Conservation (phyloP, 2,113 vertebrate genomes). For the Ranitomeya imitator region DNA sequence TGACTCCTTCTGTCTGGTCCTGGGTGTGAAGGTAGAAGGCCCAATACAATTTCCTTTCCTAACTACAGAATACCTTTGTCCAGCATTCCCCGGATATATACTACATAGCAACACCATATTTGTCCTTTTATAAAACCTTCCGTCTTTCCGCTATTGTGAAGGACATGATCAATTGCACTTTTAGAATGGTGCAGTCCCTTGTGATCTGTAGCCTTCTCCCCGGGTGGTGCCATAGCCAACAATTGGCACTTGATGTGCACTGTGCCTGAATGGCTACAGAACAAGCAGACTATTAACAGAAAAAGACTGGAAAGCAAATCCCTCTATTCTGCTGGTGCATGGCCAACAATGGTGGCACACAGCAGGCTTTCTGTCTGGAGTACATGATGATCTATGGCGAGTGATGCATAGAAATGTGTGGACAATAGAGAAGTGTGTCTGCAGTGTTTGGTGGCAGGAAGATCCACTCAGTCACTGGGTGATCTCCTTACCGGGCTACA, state of each 20-base stretch:
- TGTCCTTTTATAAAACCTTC: neutral
- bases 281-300: constrained; percentile 2
- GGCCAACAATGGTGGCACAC: neutral
- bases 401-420: neutral
- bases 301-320: constrained; percentile 9
- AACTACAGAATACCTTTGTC: neutral
- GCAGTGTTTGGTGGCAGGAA: neutral
- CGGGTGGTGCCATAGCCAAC: neutral
- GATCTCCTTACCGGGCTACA: neutral
- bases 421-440: neutral
- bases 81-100: neutral
- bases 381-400: neutral
- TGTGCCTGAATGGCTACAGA: neutral
- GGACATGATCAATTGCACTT: neutral
- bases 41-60: neutral
- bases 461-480: neutral
- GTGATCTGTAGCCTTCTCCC: neutral
- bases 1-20: no score
- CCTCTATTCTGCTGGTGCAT: neutral
- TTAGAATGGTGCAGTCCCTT: neutral
- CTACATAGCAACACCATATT: neutral
- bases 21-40: no score
- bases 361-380: neutral
- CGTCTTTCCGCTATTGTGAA: neutral
- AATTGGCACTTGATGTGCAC: neutral